These are phyloP conservation scores for Myotis davidii DNA, from an alignment of 2,113 vertebrate species.

Conservation along the genomic window DNA sequence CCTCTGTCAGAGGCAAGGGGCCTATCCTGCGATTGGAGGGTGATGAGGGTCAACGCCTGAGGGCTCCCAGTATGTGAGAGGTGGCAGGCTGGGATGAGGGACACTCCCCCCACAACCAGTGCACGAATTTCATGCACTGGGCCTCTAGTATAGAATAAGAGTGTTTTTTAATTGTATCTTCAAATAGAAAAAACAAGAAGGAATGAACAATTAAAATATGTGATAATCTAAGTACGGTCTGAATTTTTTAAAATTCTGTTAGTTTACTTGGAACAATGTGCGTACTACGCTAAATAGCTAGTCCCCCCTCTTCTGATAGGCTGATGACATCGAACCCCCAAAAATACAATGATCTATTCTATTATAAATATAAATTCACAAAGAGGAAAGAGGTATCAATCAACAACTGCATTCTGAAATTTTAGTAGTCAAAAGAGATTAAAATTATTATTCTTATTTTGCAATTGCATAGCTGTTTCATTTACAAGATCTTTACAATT, in stretches of 20 bases:
- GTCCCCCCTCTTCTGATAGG: neutral
- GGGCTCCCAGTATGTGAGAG: too few species aligned
- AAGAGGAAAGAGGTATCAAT: neutral
- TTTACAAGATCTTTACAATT: conserved; percentile 38
- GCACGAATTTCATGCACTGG: too few species aligned
- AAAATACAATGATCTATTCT: neutral
- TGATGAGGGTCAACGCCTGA: too few species aligned
- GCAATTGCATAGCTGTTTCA: conserved; percentile 20
- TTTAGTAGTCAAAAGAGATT: conserved; percentile 35
- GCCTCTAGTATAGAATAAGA: neutral
- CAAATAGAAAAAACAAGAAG: neutral
- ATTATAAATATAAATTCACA: neutral
- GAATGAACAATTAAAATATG: neutral
- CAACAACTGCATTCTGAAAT: neutral
- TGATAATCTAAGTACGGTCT: neutral
- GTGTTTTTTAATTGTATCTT: neutral
- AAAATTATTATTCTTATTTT: conserved; percentile 54
- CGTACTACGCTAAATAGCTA: neutral
- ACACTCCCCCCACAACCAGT: too few species aligned
- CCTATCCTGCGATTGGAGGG: too few species aligned
- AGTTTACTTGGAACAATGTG: neutral
- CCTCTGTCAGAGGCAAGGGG: too few species aligned
- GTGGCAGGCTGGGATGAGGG: too few species aligned
- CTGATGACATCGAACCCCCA: neutral
- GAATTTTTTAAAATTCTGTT: neutral